Conservation (phyloP, 2,888 invertebrate species). For the Pegoplata infirma region DNA sequence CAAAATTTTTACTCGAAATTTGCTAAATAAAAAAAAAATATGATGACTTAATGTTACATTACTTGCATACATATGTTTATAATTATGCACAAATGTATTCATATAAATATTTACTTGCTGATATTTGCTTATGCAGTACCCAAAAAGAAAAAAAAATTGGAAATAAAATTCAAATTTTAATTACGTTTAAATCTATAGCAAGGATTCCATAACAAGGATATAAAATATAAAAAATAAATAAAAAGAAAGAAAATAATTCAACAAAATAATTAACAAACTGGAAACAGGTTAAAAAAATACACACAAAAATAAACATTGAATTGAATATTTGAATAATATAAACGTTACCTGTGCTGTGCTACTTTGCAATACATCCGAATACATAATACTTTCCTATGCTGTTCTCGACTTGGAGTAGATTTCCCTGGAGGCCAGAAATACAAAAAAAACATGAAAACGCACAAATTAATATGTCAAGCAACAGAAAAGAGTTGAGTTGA, state of each 20-base stretch:
- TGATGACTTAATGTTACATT: no score
- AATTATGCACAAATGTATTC: no score
- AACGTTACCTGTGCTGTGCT: conserved; percentile 31
- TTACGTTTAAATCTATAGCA: conserved; percentile 33
- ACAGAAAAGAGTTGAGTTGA: conserved; percentile 47
- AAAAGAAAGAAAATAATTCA: background rate
- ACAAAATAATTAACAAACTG: background rate
- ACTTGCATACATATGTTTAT: no score
- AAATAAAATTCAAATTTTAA: conserved; percentile 56
- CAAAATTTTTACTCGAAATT: no score
- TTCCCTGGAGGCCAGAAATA: conserved; percentile 64
- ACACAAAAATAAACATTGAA: conserved; percentile 15
- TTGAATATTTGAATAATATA: conserved; percentile 42
- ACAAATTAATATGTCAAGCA: conserved; percentile 68
- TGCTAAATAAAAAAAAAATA: no score
- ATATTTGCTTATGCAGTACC: background rate
- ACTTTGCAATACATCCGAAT: no score
- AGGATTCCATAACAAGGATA: background rate
- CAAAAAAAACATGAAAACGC: conserved; percentile 39
- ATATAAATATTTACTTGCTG: conserved; percentile 3
- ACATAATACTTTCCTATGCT: conserved; percentile 20
- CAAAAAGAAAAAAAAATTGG: conserved; percentile 3
- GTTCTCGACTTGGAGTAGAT: conserved; percentile 54
- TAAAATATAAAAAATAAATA: conserved; percentile 7
- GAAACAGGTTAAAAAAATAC: conserved; percentile 17